Evolutionary conservation across 2,113 vertebrate species (phyloP).

Genomic region (Tupaia chinensis): DNA sequence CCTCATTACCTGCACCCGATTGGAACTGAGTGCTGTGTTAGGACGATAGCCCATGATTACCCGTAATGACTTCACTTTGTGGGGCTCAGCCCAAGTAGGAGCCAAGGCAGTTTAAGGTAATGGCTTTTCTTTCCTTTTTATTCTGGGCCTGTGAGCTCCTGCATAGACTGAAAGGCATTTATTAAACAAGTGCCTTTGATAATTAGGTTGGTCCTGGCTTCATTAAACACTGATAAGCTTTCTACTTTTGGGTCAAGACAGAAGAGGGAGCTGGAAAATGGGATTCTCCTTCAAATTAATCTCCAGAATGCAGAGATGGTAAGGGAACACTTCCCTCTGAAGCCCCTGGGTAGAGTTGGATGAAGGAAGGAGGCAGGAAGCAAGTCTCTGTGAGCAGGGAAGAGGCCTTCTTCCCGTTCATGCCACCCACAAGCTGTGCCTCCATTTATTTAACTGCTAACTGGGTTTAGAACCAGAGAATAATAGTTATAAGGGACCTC

Average conservation of each 20-base stretch:
- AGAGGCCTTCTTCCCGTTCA: background rate
- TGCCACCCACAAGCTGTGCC: background rate
- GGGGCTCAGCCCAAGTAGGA: slow-evolving; percentile 70
- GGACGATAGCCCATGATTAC: slow-evolving; percentile 75
- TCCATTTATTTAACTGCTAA: background rate
- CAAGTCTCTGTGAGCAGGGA: background rate
- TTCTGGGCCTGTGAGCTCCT: slow-evolving; percentile 71
- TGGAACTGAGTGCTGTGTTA: slow-evolving; percentile 35
- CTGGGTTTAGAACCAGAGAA: background rate
- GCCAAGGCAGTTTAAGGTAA: slow-evolving; percentile 76
- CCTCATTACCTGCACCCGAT: slow-evolving; percentile 65
- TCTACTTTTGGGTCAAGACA: slow-evolving; percentile 53
- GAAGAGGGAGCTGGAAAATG: slow-evolving; percentile 40
- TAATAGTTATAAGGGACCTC: background rate
- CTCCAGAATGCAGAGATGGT: background rate
- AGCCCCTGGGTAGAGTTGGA: background rate
- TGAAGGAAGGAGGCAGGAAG: background rate
- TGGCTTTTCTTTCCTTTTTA: slow-evolving; percentile 75
- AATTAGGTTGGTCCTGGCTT: slow-evolving; percentile 81
- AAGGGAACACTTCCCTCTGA: rapidly evolving
- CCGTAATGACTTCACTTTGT: slow-evolving; percentile 68
- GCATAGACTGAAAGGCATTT: slow-evolving; percentile 73
- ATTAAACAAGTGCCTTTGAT: slow-evolving; percentile 78
- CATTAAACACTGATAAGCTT: slow-evolving; percentile 64
- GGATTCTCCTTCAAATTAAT: background rate